Percentiles rank a stretch among this genome's conserved stretches.
These are phyloP conservation scores for Lutraria lutraria DNA, from an alignment of 2,888 invertebrate genomes.

Conservation along the genomic window DNA sequence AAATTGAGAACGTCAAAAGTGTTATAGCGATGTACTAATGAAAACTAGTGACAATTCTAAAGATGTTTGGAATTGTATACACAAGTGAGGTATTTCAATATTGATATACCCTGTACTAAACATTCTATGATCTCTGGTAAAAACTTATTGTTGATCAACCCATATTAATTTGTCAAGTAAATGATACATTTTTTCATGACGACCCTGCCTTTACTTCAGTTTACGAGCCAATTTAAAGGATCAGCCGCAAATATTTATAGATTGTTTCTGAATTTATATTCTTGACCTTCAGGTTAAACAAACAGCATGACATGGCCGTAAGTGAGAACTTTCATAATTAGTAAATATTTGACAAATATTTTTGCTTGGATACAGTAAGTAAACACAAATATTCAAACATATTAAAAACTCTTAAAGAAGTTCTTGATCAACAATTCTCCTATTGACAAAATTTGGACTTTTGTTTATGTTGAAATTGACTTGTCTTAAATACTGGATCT, in stretches of 20 bases:
- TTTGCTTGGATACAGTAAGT: slow-evolving; percentile 32
- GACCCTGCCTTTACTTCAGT: background rate
- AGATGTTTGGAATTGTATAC: background rate
- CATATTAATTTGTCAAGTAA: slow-evolving; percentile 46
- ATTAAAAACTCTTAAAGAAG: slow-evolving; percentile 1
- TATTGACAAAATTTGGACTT: background rate
- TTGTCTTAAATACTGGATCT: background rate
- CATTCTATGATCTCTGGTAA: background rate
- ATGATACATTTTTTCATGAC: slow-evolving; percentile 39
- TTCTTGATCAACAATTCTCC: background rate
- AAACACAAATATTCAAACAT: slow-evolving; percentile 23
- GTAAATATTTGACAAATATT: slow-evolving; percentile 51
- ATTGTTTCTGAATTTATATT: background rate
- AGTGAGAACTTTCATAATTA: slow-evolving; percentile 32
- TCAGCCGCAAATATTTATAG: slow-evolving; percentile 13
- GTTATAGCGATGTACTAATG: background rate
- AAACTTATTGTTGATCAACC: background rate
- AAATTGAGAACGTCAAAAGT: background rate
- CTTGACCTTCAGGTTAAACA: slow-evolving; percentile 24
- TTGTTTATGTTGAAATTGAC: background rate
- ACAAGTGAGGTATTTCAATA: slow-evolving; percentile 40
- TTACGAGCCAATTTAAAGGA: background rate
- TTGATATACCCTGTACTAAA: slow-evolving; percentile 10
- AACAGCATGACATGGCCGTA: slow-evolving; percentile 3
- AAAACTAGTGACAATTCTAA: background rate